Base-by-base conservation (phyloP, 2,113 vertebrate species). In the Salvelinus fontinalis region DNA sequence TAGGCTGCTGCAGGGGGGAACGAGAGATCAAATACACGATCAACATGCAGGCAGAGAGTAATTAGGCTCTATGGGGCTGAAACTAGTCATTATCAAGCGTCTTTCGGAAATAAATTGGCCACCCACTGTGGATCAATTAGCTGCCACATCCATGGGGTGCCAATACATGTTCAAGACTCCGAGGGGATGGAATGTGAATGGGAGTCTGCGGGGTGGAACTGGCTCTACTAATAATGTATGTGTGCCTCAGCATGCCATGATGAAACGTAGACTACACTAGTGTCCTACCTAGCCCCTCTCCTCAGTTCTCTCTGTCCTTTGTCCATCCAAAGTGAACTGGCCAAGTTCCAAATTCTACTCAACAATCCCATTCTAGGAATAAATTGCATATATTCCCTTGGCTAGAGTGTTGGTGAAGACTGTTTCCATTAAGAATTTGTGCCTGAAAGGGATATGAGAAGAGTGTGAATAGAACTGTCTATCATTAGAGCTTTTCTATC, bases 1-100 rank as follows among this genome's bases (percentile, higher is more conserved):
- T 99, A 99, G 2, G 97, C 98, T 83, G 97, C 98, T 99, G 89
- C 27, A 5, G 60, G 62, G 34, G 2, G 44, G 68, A 18, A 22
- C 13, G 39, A 12, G 72, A 5, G 34, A 31, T 54, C 51, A 39
- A 73, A 65, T 75, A 66, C 27, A 66, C 65, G 75, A 84, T 91
- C 85, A 81, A 88, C 89, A 86, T 18, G 34, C 62, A 76, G 79
- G 73, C 54, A 39, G 18, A 75, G 66, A 76, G 73, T 89, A 89
- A 91, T 87, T 79, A 84, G 79, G 85, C 85, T 84, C 85, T 31
- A 70, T 68, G 85, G 87, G 85, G 69, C 74, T 77, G 49, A 73
- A 86, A 83, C 79, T 76, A 71, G 48, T 73, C 49, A 60, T 64
- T 22, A 71, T 82, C 70, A 80, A 59, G 73, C 67, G 16, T 34